Evolutionary conservation across 2,888 invertebrate genomes (phyloP).

Genomic region (Volucella zonaria): DNA sequence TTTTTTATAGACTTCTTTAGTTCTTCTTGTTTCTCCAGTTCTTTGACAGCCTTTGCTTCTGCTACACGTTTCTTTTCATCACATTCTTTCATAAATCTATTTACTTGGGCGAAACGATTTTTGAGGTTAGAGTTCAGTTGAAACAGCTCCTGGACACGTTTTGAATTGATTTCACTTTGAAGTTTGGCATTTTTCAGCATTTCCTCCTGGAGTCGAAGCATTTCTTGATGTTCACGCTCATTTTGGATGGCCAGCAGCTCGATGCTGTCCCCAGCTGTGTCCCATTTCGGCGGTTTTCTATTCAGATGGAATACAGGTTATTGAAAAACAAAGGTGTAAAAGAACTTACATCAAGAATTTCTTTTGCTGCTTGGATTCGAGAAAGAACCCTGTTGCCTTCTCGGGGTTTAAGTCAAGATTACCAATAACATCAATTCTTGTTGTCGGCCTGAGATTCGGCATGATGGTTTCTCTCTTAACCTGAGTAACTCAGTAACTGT

Average conservation of each 20-base stretch:
- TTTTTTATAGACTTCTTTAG: constrained; percentile 77
- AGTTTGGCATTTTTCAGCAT: constrained; percentile 78
- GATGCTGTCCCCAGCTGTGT: constrained; percentile 80
- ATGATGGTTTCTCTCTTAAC: constrained; percentile 74
- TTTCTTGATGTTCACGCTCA: constrained; percentile 79
- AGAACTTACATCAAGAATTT: constrained; percentile 79
- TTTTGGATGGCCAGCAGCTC: constrained; percentile 80
- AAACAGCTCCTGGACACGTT: constrained; percentile 78
- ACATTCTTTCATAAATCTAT: constrained; percentile 81
- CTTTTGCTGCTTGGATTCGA: constrained; percentile 80
- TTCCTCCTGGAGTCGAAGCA: constrained; percentile 78
- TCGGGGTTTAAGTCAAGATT: constrained; percentile 80
- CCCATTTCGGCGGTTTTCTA: constrained; percentile 82
- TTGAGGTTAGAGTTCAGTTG: constrained; percentile 78
- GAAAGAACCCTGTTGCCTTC: constrained; percentile 78
- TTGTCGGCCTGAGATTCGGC: constrained; percentile 80
- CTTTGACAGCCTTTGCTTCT: constrained; percentile 77
- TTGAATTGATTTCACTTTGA: constrained; percentile 77
- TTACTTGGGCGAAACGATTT: constrained; percentile 80
- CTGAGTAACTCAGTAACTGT: background rate
- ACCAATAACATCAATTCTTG: constrained; percentile 77
- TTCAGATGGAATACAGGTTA: background rate
- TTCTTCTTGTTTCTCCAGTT: constrained; percentile 77
- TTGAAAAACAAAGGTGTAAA: background rate
- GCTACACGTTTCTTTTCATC: constrained; percentile 79